Conservation (phyloP, 2,888 invertebrate species). For the Marronus borbonicus region DNA sequence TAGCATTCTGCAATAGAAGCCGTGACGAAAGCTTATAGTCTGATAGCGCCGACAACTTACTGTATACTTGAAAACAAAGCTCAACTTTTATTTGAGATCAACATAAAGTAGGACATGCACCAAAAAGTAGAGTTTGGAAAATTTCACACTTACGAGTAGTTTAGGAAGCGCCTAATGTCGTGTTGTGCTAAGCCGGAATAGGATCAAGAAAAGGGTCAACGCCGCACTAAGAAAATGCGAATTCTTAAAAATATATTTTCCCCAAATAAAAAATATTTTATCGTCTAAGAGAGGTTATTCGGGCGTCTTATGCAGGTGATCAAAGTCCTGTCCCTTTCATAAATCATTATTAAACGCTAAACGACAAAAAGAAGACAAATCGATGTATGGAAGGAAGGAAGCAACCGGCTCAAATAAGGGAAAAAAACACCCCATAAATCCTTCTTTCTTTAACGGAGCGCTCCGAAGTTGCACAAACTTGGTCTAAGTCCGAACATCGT, state of each 20-base stretch:
- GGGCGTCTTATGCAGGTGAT: slow-evolving; percentile 60
- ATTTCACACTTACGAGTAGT: too few relatives aligned
- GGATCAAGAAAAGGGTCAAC: too few relatives aligned
- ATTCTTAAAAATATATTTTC: slow-evolving; percentile 37
- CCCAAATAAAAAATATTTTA: slow-evolving; percentile 47
- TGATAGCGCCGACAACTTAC: too few relatives aligned
- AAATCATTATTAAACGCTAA: slow-evolving; percentile 70
- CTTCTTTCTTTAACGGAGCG: slow-evolving; percentile 67
- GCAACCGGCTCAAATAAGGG: slow-evolving; percentile 62
- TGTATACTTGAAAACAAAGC: too few relatives aligned
- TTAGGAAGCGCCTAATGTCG: too few relatives aligned
- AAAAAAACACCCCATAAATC: slow-evolving; percentile 69
- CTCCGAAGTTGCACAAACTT: slow-evolving; percentile 69
- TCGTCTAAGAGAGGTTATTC: slow-evolving; percentile 52
- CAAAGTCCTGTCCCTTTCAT: slow-evolving; percentile 58
- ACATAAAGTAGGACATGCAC: too few relatives aligned
- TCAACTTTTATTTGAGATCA: too few relatives aligned
- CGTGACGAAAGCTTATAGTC: too few relatives aligned
- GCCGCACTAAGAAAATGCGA: too few relatives aligned
- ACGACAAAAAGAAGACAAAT: slow-evolving; percentile 71
- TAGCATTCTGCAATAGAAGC: too few relatives aligned
- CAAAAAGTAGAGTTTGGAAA: too few relatives aligned
- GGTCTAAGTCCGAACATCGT: slow-evolving; percentile 70
- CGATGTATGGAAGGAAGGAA: slow-evolving; percentile 68
- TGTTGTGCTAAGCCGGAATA: too few relatives aligned